Evolutionary conservation across 2,113 vertebrate genomes (phyloP), one percentile per base, ranked within the genome.

Genomic region (Burhinus bistriatus): DNA sequence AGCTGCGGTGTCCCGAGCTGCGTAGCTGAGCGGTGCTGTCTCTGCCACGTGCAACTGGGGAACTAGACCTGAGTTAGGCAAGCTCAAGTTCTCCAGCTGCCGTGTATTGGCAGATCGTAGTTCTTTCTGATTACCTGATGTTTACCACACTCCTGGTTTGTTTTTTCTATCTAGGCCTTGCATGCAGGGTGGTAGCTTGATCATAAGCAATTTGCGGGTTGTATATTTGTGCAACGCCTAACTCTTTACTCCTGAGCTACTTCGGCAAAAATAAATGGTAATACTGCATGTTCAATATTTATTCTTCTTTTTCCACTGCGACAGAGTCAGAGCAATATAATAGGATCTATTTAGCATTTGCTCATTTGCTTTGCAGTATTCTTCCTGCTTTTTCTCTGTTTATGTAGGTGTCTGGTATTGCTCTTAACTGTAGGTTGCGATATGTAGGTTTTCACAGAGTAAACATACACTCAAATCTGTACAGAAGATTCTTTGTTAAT

Each of bases 401-500:
- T 77, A 42, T 38, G 79, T 94, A 79, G 75, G 93, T 95, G 77
- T 95, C 77, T 79, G 54, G 54, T 87, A 62, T 76, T 85, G 86
- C 66, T 87, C 49, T 70, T 80, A 91, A 69, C 81, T 61, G 29
- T 68, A 47, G 64, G 52, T 72, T 58, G 40, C 34, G 36, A 16
- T 75, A 57, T 21, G 65, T 89, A 89, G 72, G 90, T 82, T 94
- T 93, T 85, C 76, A 62, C 40, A 79, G 77, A 75, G 75, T 94
- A 91, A 95, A 90, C 77, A 92, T 42, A 26, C 11, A 77, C 64
- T 89, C 47, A 83, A 69, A 84, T 72, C 66, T 78, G 40, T 89
- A 59, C 61, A 93, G 77, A 93, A 91, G 38, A 91, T 83, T 65
- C 49, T 57, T 82, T 26, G 78, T 93, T 96, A 90, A 84, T 92